Conservation (phyloP, 2,888 invertebrate species). For the Drosophila affinis region DNA sequence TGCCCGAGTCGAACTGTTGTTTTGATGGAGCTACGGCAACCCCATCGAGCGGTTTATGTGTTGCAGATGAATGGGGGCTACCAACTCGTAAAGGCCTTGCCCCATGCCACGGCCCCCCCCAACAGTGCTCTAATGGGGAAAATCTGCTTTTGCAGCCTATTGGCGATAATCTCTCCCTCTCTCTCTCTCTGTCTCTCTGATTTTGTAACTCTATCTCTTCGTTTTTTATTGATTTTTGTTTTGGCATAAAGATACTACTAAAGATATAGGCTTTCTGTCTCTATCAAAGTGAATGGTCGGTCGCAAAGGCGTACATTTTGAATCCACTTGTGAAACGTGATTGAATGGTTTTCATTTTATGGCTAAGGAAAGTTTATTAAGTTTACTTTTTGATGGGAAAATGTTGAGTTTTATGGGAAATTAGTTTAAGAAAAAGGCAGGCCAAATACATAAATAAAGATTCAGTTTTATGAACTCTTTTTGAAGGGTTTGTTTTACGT, state of each 20-base stretch:
- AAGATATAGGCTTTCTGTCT: background rate
- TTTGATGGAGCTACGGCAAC: background rate
- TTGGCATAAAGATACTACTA: constrained; percentile 17
- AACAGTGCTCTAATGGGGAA: constrained; percentile 40
- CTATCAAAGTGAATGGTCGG: background rate
- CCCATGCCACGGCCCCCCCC: constrained; percentile 4
- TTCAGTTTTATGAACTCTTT: background rate
- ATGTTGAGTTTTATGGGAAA: background rate
- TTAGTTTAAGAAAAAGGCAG: background rate
- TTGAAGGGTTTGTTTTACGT: background rate
- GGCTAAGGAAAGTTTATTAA: background rate
- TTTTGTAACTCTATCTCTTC: background rate
- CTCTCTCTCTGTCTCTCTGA: background rate
- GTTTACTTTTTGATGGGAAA: background rate
- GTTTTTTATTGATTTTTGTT: constrained; percentile 36
- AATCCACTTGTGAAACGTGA: background rate
- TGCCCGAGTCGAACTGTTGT: constrained; percentile 11
- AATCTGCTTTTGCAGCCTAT: constrained; percentile 34
- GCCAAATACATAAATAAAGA: background rate
- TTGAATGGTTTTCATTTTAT: background rate
- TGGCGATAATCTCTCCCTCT: constrained; percentile 11
- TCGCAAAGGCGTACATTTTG: background rate
- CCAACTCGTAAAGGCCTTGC: constrained; percentile 24
- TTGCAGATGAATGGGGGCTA: constrained; percentile 45
- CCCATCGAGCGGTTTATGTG: constrained; percentile 49